Evolutionary conservation across 2,888 invertebrate species (phyloP).

Genomic region (Vanessa cardui): DNA sequence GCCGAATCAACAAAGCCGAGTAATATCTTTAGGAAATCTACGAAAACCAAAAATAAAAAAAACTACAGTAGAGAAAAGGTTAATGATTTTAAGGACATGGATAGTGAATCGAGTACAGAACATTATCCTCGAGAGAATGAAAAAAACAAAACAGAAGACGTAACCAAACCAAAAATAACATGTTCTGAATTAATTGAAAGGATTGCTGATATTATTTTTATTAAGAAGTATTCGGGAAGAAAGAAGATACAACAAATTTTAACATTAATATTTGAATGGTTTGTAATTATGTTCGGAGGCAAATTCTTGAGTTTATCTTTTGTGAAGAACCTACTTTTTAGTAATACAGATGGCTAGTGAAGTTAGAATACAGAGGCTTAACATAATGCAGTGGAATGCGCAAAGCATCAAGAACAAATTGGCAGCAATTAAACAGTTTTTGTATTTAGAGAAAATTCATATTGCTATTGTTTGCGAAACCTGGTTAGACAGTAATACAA

Average conservation of each 20-base stretch:
- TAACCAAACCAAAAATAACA: constrained; percentile 1
- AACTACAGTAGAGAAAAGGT: too few species aligned
- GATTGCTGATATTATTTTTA: constrained; percentile 1
- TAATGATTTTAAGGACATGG: too few species aligned
- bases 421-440: neutral
- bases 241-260: constrained; percentile 1
- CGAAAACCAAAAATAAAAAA: too few species aligned
- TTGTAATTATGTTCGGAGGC: neutral
- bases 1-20: too few species aligned
- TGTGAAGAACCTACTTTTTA: neutral
- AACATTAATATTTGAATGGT: neutral
- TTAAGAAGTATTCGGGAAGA: neutral
- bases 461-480: too few species aligned
- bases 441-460: neutral
- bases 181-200: constrained; percentile 1
- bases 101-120: constrained; percentile 1
- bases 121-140: neutral
- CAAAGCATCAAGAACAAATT: neutral
- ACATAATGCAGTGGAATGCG: constrained; percentile 1
- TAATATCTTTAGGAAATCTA: too few species aligned
- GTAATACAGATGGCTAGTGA: constrained; percentile 1
- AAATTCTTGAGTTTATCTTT: neutral
- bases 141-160: neutral
- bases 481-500: neutral
- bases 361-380: neutral